Evolutionary conservation across 2,113 vertebrate genomes (phyloP).

Genomic region (Melanostigma gelatinosum): DNA sequence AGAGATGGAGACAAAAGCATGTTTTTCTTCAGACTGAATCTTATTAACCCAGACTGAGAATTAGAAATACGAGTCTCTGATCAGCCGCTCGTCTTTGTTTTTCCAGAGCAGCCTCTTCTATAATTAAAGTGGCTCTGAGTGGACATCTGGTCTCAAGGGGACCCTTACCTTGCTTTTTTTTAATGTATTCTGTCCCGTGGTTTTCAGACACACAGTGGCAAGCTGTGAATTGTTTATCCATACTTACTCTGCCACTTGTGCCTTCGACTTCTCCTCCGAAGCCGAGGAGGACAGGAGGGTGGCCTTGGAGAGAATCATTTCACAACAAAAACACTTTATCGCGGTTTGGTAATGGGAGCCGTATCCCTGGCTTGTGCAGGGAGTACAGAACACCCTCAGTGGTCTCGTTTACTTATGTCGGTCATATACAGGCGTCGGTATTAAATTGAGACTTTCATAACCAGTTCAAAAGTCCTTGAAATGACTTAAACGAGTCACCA

Average conservation of each 20-base stretch:
- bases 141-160: conserved; percentile 60
- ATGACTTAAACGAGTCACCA: too few relatives aligned
- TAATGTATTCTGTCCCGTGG: neutral
- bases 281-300: neutral
- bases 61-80: conserved; percentile 26
- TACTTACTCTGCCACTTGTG: conserved; percentile 37
- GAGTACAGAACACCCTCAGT: neutral
- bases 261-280: conserved; percentile 10
- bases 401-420: too few relatives aligned
- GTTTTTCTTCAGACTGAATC: conserved; percentile 3
- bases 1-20: conserved; percentile 4
- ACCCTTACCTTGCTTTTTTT: conserved; percentile 28
- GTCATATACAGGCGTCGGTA: too few relatives aligned
- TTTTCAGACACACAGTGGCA: conserved; percentile 36
- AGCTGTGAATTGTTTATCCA: conserved; percentile 49
- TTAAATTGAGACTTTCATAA: too few relatives aligned
- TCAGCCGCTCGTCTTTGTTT: conserved; percentile 30
- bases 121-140: conserved; percentile 54
- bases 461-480: too few relatives aligned
- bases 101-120: conserved; percentile 32
- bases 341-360: neutral
- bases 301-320: conserved; percentile 27
- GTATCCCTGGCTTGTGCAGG: neutral
- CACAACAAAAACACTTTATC: conserved; percentile 29
- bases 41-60: conserved; percentile 2